Percentiles rank a stretch among this genome's conserved stretches.
These are phyloP conservation scores for Pteromalus puparum DNA, from an alignment of 1,140 invertebrate species.

Conservation along the genomic window DNA sequence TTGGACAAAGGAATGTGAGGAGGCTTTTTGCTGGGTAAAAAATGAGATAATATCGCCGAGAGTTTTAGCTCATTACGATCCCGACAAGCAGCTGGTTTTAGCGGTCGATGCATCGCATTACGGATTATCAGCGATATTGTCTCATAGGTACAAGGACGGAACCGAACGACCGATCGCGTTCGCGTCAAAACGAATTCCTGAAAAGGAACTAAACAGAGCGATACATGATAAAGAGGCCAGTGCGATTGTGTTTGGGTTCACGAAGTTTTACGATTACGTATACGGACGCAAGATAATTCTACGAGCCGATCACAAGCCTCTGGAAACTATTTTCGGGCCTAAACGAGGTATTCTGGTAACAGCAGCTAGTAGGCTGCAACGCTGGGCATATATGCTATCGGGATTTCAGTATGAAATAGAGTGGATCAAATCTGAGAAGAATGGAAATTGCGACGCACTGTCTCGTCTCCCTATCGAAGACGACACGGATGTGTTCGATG, in stretches of 20 bases:
- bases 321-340: slow-evolving; percentile 31
- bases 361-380: slow-evolving; percentile 29
- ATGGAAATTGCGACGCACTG: too few relatives aligned
- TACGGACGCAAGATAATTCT: slow-evolving; percentile 68
- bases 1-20: slow-evolving; percentile 35
- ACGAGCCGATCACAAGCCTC: slow-evolving; percentile 68
- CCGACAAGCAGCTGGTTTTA: slow-evolving; percentile 65
- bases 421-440: too few relatives aligned
- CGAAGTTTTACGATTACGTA: slow-evolving; percentile 72
- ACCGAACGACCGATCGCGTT: slow-evolving; percentile 71
- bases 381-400: slow-evolving; percentile 49
- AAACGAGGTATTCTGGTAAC: background rate
- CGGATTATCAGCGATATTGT: slow-evolving; percentile 74
- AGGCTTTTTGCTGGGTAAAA: slow-evolving; percentile 55
- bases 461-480: too few relatives aligned
- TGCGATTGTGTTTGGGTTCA: slow-evolving; percentile 66
- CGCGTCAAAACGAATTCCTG: slow-evolving; percentile 69
- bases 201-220: slow-evolving; percentile 70
- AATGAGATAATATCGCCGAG: slow-evolving; percentile 52
- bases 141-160: slow-evolving; percentile 69
- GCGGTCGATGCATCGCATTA: slow-evolving; percentile 73
- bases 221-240: slow-evolving; percentile 74
- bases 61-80: slow-evolving; percentile 69
- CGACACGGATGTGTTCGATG: too few relatives aligned
- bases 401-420: too few relatives aligned